These are phyloP conservation scores for Ichneumon xanthorius DNA, from an alignment of 2,888 invertebrate genomes.

Conservation along the genomic window DNA sequence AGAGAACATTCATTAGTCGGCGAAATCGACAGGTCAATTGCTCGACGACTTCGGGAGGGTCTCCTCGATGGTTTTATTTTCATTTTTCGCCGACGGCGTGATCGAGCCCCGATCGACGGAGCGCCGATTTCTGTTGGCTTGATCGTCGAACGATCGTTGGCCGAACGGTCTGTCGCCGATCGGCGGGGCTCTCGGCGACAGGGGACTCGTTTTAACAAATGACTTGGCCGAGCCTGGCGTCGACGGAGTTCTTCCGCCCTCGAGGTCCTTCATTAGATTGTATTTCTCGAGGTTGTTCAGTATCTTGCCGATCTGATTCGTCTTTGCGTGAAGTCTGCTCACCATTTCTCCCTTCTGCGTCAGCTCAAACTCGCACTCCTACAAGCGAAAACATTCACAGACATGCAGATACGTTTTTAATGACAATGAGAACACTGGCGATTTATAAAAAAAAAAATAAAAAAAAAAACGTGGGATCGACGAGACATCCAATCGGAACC, in stretches of 20 bases:
- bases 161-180: slow-evolving; percentile 58
- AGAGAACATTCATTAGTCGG: not conserved
- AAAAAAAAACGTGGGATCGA: slow-evolving; percentile 3
- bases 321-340: slow-evolving; percentile 96
- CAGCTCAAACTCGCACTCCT: slow-evolving; percentile 98
- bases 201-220: slow-evolving; percentile 77
- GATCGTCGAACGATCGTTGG: slow-evolving; percentile 65
- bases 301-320: slow-evolving; percentile 97
- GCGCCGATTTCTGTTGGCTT: slow-evolving; percentile 57
- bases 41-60: slow-evolving; percentile 65
- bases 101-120: slow-evolving; percentile 58
- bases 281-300: slow-evolving; percentile 96
- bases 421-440: not conserved
- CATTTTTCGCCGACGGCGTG: slow-evolving; percentile 57
- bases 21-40: slow-evolving; percentile 41
- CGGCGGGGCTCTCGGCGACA: slow-evolving; percentile 75
- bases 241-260: slow-evolving; percentile 84
- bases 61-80: slow-evolving; percentile 62
- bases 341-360: slow-evolving; percentile 99
- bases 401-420: slow-evolving; percentile 61
- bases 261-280: slow-evolving; percentile 89
- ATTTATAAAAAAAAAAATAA: not conserved
- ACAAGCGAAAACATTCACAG: slow-evolving; percentile 83
- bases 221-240: slow-evolving; percentile 80
- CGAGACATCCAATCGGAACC: slow-evolving; percentile 14